phyloP scores from a whole-genome alignment of 1,140 invertebrate genomes.

The Hetaerina americana region DNA sequence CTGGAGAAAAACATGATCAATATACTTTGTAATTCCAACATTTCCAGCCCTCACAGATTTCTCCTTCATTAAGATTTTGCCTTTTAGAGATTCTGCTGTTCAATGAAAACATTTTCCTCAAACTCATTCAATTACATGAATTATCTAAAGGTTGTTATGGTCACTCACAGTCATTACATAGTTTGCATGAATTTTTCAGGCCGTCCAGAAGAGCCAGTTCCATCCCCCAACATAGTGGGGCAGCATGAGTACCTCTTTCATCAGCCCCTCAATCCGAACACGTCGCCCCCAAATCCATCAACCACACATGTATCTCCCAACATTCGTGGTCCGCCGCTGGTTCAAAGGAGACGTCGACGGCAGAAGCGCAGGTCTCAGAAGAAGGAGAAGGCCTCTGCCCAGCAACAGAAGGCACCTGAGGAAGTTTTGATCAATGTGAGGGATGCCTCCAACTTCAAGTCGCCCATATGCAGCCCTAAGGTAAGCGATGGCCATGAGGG shows the following conservation, averaged over 20 bases:
- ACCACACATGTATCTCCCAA: not conserved
- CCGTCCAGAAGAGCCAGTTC: not conserved
- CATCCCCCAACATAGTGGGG: not conserved
- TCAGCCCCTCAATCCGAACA: not conserved
- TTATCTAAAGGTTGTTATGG: too few relatives aligned
- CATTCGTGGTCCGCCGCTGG: not conserved
- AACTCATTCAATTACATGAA: too few relatives aligned
- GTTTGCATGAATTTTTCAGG: too few relatives aligned
- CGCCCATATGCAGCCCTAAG: not conserved
- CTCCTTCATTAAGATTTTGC: too few relatives aligned
- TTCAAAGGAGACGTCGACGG: not conserved
- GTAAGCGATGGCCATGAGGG: not conserved
- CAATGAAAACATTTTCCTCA: too few relatives aligned
- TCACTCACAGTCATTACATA: too few relatives aligned
- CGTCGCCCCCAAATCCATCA: not conserved
- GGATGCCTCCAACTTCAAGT: conserved; percentile 1
- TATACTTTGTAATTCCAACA: too few relatives aligned
- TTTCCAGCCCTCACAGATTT: too few relatives aligned
- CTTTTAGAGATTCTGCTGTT: too few relatives aligned
- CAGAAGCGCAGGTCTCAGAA: not conserved
- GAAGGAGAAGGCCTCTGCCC: not conserved
- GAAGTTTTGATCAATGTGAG: not conserved
- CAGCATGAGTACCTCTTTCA: conserved; percentile 1
- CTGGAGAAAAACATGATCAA: too few relatives aligned
- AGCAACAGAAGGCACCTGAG: not conserved